Evolutionary conservation across 1,140 invertebrate genomes (phyloP), one percentile per base, ranked within the genome.

Genomic region (Pseudomyrmex dendroicus): DNA sequence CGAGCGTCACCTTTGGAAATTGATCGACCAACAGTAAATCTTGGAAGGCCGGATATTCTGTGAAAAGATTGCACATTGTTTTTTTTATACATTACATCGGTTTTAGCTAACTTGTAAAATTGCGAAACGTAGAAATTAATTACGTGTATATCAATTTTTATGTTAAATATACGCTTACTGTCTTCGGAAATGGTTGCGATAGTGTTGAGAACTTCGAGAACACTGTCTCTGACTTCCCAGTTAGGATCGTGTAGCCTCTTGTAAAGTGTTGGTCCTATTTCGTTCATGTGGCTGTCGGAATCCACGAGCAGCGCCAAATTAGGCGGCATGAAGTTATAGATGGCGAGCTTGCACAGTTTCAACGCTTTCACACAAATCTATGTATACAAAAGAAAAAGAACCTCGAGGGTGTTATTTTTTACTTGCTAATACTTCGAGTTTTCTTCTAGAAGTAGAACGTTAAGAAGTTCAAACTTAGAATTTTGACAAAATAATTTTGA

Each of bases 41-140:
- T 93, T 97, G 97, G 90, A 97, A 97, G 35, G 96, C 95, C n/a
- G 96, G 96, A 92, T 96, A 97, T 93, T 97, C 97, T 97, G 89
- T 17, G 84, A 91, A 87, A 68, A 62, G 68, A 77, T 15, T 4
- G 57, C 57, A 2, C 3, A 1, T 46, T 15, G n/a, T 20, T 61
- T 35, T 35, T 35, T 0, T n/a, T 20, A 17, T 57, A 13, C 7
- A 1, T 73, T 52, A 35, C 35, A 35, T 35, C 5, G 5, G 5
- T 35, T 35, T 35, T 35, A 35, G 35, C 5, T 35, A 35, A 35
- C 5, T 35, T 35, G 25, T 5, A 5, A 5, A 35, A 35, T 35
- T 35, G 35, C 35, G 5, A 35, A 5, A 35, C 35, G 5, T 35
- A 35, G 5, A 35, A 35, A 35, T 35, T 35, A 35, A 35, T 44